These are phyloP conservation scores for Engraulis encrasicolus DNA, from an alignment of 2,113 vertebrate species.

Conservation along the genomic window DNA sequence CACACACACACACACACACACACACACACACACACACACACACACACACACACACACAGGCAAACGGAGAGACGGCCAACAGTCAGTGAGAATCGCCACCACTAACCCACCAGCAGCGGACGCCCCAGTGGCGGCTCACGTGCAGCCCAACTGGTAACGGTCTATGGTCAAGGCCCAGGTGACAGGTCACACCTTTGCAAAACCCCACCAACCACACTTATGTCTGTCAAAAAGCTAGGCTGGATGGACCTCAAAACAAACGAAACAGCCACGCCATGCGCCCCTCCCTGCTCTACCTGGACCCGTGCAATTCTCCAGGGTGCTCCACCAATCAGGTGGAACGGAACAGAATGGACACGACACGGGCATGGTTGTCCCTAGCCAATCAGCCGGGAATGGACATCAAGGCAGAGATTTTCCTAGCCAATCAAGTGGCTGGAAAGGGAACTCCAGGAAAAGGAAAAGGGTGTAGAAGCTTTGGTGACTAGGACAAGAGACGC, in stretches of 20 bases:
- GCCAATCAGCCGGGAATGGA: background rate
- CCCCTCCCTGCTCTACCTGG: background rate
- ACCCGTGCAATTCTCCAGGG: background rate
- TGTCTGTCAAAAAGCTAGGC: constrained; percentile 3
- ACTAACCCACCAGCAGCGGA: constrained; percentile 4
- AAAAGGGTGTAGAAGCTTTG: background rate
- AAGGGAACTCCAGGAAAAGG: background rate
- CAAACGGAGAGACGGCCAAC: too few species aligned
- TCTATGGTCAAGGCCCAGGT: too few species aligned
- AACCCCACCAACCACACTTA: background rate
- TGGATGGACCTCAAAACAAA: constrained; percentile 20
- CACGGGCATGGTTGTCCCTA: too few species aligned
- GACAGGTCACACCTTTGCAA: background rate
- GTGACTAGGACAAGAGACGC: background rate
- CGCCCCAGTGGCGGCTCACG: constrained; percentile 13
- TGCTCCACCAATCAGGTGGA: background rate
- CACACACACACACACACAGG: too few species aligned
- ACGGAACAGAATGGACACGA: too few species aligned
- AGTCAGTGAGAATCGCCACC: too few species aligned
- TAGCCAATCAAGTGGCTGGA: background rate
- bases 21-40: too few species aligned
- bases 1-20: too few species aligned
- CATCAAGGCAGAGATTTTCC: background rate
- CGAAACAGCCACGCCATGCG: too few species aligned
- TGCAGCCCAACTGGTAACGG: background rate